Conservation (phyloP, 1,140 invertebrate genomes). For the Lordiphosa clarofinis region DNA sequence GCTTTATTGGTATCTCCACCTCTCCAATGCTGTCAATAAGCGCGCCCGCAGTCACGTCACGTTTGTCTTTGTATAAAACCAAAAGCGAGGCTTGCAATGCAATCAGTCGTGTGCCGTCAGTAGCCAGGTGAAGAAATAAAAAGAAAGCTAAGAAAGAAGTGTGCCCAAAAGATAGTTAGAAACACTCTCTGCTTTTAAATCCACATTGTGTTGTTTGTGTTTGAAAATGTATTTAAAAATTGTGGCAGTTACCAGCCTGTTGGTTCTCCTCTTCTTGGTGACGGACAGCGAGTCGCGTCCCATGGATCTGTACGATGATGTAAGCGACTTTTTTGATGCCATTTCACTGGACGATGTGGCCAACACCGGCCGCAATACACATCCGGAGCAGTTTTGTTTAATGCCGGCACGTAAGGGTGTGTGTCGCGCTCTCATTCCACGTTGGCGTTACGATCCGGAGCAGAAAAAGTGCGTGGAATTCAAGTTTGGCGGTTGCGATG, state of each 20-base stretch:
- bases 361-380: conserved; percentile 58
- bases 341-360: conserved; percentile 75
- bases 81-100: conserved; percentile 46
- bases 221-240: conserved; percentile 32
- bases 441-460: conserved; percentile 81
- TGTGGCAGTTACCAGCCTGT: conserved; percentile 9
- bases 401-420: conserved; percentile 81
- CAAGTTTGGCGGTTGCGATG: conserved; percentile 85
- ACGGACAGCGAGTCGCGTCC: conserved; percentile 38
- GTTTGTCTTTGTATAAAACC: conserved; percentile 54
- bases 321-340: conserved; percentile 72
- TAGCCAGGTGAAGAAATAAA: conserved; percentile 44
- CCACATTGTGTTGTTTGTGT: not conserved
- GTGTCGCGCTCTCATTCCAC: conserved; percentile 82
- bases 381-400: conserved; percentile 73
- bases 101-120: conserved; percentile 48
- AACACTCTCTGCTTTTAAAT: not conserved
- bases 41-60: conserved; percentile 41
- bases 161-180: conserved; percentile 14
- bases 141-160: conserved; percentile 21
- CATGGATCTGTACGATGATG: conserved; percentile 77
- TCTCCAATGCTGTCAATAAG: conserved; percentile 1
- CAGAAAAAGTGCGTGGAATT: conserved; percentile 83
- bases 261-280: conserved; percentile 28
- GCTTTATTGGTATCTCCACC: not conserved